Evolutionary conservation across 2,888 invertebrate species (phyloP), one percentile per base, ranked within the genome.

Genomic region (Clanis bilineata): DNA sequence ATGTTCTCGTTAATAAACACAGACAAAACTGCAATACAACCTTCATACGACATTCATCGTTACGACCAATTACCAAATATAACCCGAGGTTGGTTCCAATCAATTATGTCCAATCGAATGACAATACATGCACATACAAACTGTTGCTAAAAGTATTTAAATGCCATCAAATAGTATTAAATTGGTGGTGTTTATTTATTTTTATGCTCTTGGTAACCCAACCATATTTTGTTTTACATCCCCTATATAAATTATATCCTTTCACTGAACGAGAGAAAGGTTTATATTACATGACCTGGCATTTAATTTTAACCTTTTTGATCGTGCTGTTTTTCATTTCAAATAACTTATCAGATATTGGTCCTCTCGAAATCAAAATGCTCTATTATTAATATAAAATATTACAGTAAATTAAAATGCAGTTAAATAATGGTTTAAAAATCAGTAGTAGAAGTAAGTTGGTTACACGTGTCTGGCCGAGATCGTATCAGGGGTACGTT

Each of bases 51-150:
- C 51, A 32, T 51, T 23, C 4, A 28, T 47, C 28, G 47, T 51
- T 10, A 51, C 51, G 25, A 45, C 25, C 51, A 51, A 51, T 51
- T 51, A 51, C 32, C 28, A 51, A 51, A 51, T 51, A 32, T 18
- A 28, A 41, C 41, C 18, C 51, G 32, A 28, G 51, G 18, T 51
- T 28, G 28, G 7, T 18, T 51, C 47, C 51, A 51, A 51, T 51
- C 51, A 51, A 32, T 32, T 51, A 28, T 18, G 32, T 41, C 15
- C 25, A 28, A 28, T 51, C 28, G 51, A 18, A 51, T 51, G 51
- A 51, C 51, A 18, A 32, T 32, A 51, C 32, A 51, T 32, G 51
- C 45, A 22, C 45, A n/a, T 39, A 12, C 51, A 18, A 25, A 47
- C 28, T 9, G 15, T 28, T 21, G 32, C 25, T n/a, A n/a, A 18